Conservation (phyloP, 2,888 invertebrate genomes). For the Achlya flavicornis region DNA sequence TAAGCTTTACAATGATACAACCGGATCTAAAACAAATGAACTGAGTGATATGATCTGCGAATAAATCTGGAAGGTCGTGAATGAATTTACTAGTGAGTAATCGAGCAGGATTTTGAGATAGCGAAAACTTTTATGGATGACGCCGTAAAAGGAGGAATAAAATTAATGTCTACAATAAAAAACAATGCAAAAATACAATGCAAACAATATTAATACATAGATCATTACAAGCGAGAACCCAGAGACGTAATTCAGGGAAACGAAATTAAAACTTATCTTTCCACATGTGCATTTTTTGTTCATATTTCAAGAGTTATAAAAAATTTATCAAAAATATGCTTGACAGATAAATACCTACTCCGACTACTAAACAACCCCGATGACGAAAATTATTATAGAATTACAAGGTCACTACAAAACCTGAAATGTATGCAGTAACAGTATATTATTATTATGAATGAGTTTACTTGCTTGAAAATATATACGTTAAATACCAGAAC, state of each 20-base stretch:
- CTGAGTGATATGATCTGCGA: neutral
- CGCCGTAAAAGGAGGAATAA: too few species aligned
- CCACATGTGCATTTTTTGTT: too few species aligned
- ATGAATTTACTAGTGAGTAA: neutral
- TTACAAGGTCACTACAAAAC: conserved; percentile 11
- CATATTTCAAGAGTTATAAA: too few species aligned
- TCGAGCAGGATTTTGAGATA: neutral
- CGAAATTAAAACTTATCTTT: too few species aligned
- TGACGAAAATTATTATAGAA: conserved; percentile 10
- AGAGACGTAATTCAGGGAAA: too few species aligned
- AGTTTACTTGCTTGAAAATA: conserved; percentile 5
- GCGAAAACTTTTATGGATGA: too few species aligned
- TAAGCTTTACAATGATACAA: neutral
- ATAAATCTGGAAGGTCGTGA: neutral
- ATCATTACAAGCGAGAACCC: too few species aligned
- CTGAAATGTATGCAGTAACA: conserved; percentile 6
- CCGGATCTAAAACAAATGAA: neutral
- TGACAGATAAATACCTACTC: too few species aligned
- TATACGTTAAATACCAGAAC: neutral
- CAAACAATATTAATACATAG: too few species aligned
- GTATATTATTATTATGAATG: conserved; percentile 4
- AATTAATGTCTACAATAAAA: too few species aligned
- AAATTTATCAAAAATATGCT: too few species aligned
- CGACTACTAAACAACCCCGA: neutral
- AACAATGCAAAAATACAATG: too few species aligned